Conservation (phyloP, 2,797 vertebrate genomes). For the Sardinella longiceps region DNA sequence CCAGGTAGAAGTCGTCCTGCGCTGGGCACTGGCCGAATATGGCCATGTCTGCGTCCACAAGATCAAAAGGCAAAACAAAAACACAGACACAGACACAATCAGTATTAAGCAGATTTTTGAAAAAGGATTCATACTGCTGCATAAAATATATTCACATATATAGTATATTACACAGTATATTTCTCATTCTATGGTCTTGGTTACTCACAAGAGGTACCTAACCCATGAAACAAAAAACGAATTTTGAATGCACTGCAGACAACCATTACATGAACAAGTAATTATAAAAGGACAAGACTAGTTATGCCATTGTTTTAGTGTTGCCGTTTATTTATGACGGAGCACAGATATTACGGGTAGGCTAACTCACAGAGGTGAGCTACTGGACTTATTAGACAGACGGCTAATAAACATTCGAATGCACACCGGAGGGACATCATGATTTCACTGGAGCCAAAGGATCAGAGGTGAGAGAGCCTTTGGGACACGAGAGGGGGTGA, state of each 20-base stretch:
- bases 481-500: neutral
- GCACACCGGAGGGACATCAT: neutral
- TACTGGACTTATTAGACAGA: neutral
- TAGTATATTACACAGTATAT: too few species aligned
- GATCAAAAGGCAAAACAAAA: constrained; percentile 35
- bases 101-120: too few species aligned
- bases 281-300: neutral
- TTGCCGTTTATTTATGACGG: neutral
- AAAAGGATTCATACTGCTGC: too few species aligned
- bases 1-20: constrained; percentile 99
- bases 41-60: constrained; percentile 89
- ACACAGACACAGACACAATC: constrained; percentile 43
- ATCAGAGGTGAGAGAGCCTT: neutral
- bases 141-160: too few species aligned
- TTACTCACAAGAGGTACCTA: too few species aligned
- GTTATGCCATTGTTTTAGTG: neutral
- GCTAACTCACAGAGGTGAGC: neutral
- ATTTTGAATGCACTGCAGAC: too few species aligned
- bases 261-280: neutral
- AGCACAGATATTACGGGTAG: neutral
- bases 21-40: constrained; percentile 99
- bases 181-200: too few species aligned
- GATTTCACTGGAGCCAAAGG: neutral
- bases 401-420: neutral
- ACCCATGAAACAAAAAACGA: too few species aligned